Base-by-base conservation (phyloP, 2,113 vertebrate species). In the Alligator mississippiensis region DNA sequence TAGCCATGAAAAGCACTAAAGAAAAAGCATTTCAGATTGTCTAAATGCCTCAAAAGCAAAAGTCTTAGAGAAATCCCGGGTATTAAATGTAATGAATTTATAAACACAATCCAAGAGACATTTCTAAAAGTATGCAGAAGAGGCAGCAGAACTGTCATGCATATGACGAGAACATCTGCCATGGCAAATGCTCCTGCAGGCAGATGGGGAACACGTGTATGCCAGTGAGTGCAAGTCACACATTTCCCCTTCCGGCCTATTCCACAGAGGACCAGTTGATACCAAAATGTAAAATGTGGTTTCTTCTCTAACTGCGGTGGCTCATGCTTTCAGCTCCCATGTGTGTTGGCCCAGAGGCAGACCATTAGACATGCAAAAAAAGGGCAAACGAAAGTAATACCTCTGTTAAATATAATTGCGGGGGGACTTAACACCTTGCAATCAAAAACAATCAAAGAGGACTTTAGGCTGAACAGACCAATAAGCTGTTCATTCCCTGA, bases 131-230 rank as follows among this genome's bases (percentile, higher is more conserved):
- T 87, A 85, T 74, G 91, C 30, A 82, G 1, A 77, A 30, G 81
- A 60, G 66, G 90, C 74, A 34, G 90, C 4, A 6, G 93, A 90
- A 82, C 68, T 83, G 83, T 3, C 63, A 89, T 80, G 76, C 87
- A 92, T 21, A 38, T 63, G 68, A 28, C 18, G 25, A 0, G 0
- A 2, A 3, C 6, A 77, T 58, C 80, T 77, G 75, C 64, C 60
- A 58, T 13, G 9, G 79, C 89, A 90, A 55, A 54, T 70, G 81
- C 70, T 82, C 63, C 77, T 84, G 74, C 61, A 24, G 19, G 27
- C 82, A 87, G 68, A n/a, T 11, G 25, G 28, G 34, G 17, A 2
- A 6, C 7, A 47, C 47, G 47, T 47, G 8, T 47, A 47, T 47
- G 47, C 47, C 47, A 47, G 47, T 9, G 9, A 47, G 47, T 9